Percentiles rank a stretch among this genome's conserved stretches.
Evolutionary conservation across 2,888 invertebrate genomes (phyloP).

Genomic region (Eupithecia exiguata): DNA sequence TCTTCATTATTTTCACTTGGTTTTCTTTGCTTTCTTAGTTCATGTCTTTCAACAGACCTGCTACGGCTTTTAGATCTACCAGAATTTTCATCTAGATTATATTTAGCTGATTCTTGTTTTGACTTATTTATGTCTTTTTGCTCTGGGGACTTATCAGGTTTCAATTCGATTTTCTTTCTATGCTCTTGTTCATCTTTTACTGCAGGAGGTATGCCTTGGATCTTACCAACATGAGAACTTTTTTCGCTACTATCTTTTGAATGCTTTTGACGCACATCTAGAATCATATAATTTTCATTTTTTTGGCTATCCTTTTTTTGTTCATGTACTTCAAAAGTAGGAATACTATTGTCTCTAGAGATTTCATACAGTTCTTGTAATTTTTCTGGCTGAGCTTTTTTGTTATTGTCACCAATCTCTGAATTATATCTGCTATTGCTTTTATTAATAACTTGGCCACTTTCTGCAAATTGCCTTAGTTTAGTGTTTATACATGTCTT

Average conservation of each 20-base stretch:
- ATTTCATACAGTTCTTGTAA: background rate
- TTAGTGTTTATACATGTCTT: background rate
- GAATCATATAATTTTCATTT: background rate
- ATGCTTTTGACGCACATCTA: background rate
- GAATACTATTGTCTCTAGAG: background rate
- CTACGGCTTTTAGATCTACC: slow-evolving; percentile 3
- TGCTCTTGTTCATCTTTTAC: background rate
- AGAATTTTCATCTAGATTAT: background rate
- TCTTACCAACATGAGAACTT: background rate
- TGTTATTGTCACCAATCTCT: background rate
- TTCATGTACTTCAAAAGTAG: background rate
- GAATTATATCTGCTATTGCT: background rate
- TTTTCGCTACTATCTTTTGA: background rate
- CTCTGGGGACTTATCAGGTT: background rate
- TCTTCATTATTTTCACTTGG: background rate
- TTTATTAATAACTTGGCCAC: background rate
- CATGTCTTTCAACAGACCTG: slow-evolving; percentile 8
- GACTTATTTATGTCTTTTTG: slow-evolving; percentile 7
- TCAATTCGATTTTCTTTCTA: background rate
- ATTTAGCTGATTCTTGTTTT: background rate
- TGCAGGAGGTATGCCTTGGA: background rate
- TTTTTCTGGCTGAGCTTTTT: slow-evolving; percentile 2
- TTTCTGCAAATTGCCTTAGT: background rate
- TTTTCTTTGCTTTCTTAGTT: background rate
- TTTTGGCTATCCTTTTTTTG: background rate